phyloP scores from a whole-genome alignment of 1,140 invertebrate genomes.

The Agrilus planipennis region DNA sequence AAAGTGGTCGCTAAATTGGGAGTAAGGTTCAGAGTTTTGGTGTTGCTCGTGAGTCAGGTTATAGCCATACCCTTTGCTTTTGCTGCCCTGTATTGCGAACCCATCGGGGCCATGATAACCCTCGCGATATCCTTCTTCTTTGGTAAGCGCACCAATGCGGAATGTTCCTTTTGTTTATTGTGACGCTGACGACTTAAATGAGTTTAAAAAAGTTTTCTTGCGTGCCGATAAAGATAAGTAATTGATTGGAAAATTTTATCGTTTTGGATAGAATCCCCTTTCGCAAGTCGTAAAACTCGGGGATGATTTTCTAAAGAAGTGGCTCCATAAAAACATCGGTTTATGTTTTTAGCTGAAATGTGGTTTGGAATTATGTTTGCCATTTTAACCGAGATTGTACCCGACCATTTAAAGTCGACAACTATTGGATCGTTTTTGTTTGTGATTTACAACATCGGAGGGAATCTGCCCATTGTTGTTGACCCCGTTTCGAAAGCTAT shows the following conservation, averaged over 20 bases:
- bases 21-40: constrained; percentile 68
- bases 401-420: constrained; percentile 64
- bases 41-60: constrained; percentile 72
- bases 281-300: not conserved
- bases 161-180: too few relatives aligned
- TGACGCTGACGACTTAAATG: too few relatives aligned
- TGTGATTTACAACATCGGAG: constrained; percentile 87
- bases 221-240: too few relatives aligned
- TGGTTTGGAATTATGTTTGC: constrained; percentile 88
- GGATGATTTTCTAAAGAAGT: too few relatives aligned
- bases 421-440: constrained; percentile 77
- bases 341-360: constrained; percentile 60
- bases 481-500: constrained; percentile 69
- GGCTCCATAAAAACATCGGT: too few relatives aligned
- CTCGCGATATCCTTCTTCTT: constrained; percentile 76
- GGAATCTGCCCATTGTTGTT: constrained; percentile 78
- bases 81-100: constrained; percentile 73
- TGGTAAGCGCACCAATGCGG: constrained; percentile 53
- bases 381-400: constrained; percentile 78
- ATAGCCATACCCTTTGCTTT: constrained; percentile 81
- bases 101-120: constrained; percentile 74
- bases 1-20: constrained; percentile 80
- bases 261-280: too few relatives aligned
- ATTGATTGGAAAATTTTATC: too few relatives aligned
- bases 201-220: too few relatives aligned